phyloP scores from a whole-genome alignment of 1,140 invertebrate species.

The Liolophura sinensis region DNA sequence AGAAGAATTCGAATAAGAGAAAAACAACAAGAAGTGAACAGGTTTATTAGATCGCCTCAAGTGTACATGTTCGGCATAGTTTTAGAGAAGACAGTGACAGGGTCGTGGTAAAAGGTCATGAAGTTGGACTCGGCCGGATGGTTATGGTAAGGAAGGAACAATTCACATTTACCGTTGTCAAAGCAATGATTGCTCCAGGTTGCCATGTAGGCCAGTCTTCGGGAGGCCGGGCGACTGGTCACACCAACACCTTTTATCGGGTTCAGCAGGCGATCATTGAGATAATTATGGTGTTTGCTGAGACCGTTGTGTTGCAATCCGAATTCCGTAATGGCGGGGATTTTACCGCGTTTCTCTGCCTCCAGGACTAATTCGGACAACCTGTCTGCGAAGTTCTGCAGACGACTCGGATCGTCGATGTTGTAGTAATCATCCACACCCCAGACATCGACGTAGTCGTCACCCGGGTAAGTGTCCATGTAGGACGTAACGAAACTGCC shows the following conservation, averaged over 20 bases:
- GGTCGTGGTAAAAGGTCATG: conserved; percentile 6
- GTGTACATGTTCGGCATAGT: too few relatives aligned
- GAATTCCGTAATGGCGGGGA: conserved; percentile 18
- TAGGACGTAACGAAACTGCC: background rate
- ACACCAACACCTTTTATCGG: conserved; percentile 4
- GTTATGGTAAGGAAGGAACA: conserved; percentile 15
- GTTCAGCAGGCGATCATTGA: conserved; percentile 10
- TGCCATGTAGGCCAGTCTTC: conserved; percentile 13
- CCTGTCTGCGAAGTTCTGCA: background rate
- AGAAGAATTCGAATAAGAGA: too few relatives aligned
- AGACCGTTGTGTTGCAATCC: conserved; percentile 6
- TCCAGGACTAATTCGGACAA: conserved; percentile 6
- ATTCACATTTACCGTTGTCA: background rate
- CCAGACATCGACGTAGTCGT: conserved; percentile 17
- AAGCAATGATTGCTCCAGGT: conserved; percentile 17
- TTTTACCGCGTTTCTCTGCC: conserved; percentile 8
- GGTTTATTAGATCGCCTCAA: too few relatives aligned
- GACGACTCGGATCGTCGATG: background rate
- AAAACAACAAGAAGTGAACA: too few relatives aligned
- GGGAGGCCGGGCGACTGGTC: background rate
- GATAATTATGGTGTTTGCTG: conserved; percentile 10
- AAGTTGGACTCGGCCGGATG: conserved; percentile 11
- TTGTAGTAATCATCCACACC: conserved; percentile 18
- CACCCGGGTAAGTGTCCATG: conserved; percentile 15
- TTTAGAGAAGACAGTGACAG: background rate